phyloP scores from a whole-genome alignment of 2,888 invertebrate genomes.

The Leptodirus hochenwartii region DNA sequence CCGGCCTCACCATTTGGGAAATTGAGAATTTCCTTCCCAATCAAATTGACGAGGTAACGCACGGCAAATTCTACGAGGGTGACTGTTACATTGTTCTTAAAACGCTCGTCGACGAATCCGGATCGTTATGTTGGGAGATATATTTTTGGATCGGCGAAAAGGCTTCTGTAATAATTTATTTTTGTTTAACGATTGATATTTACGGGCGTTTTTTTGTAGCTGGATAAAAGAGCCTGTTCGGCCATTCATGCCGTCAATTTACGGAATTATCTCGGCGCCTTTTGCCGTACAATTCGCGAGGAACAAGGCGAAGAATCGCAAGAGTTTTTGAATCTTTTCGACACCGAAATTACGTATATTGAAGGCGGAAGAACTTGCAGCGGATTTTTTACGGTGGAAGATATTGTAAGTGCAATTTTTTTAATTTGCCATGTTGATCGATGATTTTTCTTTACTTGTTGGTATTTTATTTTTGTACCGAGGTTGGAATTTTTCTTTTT shows the following conservation, averaged over 20 bases:
- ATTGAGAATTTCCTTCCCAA: constrained; percentile 98
- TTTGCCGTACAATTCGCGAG: constrained; percentile 84
- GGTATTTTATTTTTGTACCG: no score
- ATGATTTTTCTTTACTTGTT: no score
- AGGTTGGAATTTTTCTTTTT: no score
- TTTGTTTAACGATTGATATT: constrained; percentile 3
- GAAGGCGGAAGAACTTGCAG: constrained; percentile 95
- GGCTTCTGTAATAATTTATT: constrained; percentile 48
- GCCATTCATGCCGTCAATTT: constrained; percentile 99
- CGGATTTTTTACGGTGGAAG: constrained; percentile 94
- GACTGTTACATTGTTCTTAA: constrained; percentile 96
- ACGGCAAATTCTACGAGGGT: constrained; percentile 97
- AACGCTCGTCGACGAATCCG: constrained; percentile 66
- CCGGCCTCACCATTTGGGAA: constrained; percentile 93
- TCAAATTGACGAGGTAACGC: constrained; percentile 78
- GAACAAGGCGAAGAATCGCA: constrained; percentile 95
- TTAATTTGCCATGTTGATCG: background rate
- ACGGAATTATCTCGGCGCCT: constrained; percentile 86
- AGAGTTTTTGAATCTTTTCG: constrained; percentile 86
- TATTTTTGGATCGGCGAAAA: constrained; percentile 98
- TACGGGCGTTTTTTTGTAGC: constrained; percentile 28
- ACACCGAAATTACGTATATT: constrained; percentile 80
- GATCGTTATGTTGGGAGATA: constrained; percentile 83
- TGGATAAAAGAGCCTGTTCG: constrained; percentile 90
- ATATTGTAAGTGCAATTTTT: constrained; percentile 47